Conservation (phyloP, 1,140 invertebrate genomes). For the Musca domestica region DNA sequence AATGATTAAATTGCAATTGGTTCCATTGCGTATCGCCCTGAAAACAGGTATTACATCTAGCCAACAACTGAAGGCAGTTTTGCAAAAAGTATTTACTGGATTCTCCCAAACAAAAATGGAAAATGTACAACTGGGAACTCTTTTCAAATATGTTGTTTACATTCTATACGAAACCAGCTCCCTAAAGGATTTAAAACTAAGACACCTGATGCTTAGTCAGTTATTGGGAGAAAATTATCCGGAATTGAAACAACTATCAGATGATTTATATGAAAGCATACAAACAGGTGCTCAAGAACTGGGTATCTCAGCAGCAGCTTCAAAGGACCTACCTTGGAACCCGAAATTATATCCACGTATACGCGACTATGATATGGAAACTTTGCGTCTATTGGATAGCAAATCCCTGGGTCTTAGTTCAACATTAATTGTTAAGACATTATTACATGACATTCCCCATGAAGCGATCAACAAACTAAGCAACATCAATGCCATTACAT, state of each 20-base stretch:
- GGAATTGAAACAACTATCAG: not conserved
- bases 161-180: conserved; percentile 42
- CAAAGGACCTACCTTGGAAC: conserved; percentile 54
- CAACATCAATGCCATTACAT: conserved; percentile 36
- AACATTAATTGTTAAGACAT: conserved; percentile 31
- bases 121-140: not conserved
- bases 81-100: conserved; percentile 28
- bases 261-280: not conserved
- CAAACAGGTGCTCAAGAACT: no score
- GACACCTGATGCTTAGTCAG: conserved; percentile 39
- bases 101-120: conserved; percentile 23
- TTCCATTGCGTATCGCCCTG: conserved; percentile 35
- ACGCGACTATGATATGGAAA: conserved; percentile 34
- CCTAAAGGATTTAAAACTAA: conserved; percentile 34
- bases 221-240: conserved; percentile 18
- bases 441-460: conserved; percentile 32
- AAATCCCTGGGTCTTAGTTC: conserved; percentile 25
- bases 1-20: conserved; percentile 43
- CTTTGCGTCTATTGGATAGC: not conserved
- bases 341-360: conserved; percentile 40
- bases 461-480: conserved; percentile 23
- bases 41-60: conserved; percentile 22
- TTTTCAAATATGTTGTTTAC: conserved; percentile 30
- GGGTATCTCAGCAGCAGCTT: no score
- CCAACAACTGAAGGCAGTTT: conserved; percentile 25